These are phyloP conservation scores for Zaprionus ornatus DNA, from an alignment of 1,140 invertebrate genomes.

Conservation along the genomic window DNA sequence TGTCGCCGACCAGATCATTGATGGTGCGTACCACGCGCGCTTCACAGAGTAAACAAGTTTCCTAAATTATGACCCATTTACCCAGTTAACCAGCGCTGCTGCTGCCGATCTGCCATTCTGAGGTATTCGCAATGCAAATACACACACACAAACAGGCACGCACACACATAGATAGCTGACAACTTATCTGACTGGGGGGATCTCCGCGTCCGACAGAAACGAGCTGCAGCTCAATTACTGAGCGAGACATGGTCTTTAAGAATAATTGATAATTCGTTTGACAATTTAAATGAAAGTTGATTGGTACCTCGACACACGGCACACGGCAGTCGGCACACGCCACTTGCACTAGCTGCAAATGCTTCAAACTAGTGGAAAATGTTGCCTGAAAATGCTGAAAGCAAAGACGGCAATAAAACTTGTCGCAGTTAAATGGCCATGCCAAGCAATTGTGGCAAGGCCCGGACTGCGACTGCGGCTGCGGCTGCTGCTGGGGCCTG, in stretches of 20 bases:
- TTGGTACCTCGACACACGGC: conserved; percentile 30
- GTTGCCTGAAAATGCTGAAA: conserved; percentile 2
- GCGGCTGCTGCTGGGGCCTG: not conserved
- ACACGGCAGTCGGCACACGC: conserved; percentile 1
- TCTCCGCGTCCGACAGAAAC: conserved; percentile 3
- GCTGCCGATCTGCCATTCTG: conserved; percentile 22
- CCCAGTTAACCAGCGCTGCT: conserved; percentile 59
- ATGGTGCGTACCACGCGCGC: conserved; percentile 34
- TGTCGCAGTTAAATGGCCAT: conserved; percentile 39
- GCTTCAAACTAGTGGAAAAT: not conserved
- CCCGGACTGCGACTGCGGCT: not conserved
- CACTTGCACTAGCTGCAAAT: conserved; percentile 36
- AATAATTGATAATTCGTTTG: conserved; percentile 61
- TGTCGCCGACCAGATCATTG: conserved; percentile 46
- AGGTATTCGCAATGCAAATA: conserved; percentile 38
- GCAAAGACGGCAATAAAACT: conserved; percentile 33
- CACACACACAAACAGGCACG: too few species aligned
- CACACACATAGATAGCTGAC: not conserved
- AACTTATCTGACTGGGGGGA: not conserved
- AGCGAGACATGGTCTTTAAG: conserved; percentile 39
- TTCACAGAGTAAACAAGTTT: conserved; percentile 68
- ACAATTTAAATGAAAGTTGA: conserved; percentile 74
- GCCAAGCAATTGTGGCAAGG: conserved; percentile 35
- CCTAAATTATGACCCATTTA: conserved; percentile 80
- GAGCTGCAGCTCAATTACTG: conserved; percentile 31